Percentiles rank a stretch among this genome's conserved stretches.
These are phyloP conservation scores for Ophthalmotilapia sp. DNA, from an alignment of 2,113 vertebrate genomes.

Conservation along the genomic window DNA sequence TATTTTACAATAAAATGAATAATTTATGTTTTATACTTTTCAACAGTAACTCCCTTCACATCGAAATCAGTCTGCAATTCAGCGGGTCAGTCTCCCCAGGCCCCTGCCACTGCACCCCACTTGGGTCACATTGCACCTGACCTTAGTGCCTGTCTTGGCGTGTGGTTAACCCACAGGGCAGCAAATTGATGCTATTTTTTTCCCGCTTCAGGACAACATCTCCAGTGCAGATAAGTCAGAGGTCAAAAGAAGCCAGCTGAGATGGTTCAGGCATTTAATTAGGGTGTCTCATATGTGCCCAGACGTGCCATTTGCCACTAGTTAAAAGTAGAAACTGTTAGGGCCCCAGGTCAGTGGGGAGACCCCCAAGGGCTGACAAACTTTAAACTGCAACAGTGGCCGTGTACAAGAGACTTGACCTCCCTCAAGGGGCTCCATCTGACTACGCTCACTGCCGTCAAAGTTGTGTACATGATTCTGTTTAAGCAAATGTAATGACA, in stretches of 20 bases:
- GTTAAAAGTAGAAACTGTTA: background rate
- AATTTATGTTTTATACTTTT: background rate
- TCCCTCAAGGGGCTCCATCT: background rate
- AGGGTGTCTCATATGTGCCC: background rate
- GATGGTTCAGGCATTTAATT: background rate
- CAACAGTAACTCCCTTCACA: background rate
- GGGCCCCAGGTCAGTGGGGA: background rate
- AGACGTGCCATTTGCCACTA: background rate
- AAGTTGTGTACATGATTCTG: background rate
- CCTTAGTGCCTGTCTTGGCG: background rate
- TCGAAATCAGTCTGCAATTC: background rate
- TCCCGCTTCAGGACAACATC: background rate
- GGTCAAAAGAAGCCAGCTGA: background rate
- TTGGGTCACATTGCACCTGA: background rate
- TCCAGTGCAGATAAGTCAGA: background rate
- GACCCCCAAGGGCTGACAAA: background rate
- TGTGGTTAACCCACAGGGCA: background rate
- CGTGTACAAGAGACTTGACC: background rate
- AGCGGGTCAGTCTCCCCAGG: fast-evolving
- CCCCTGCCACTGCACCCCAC: background rate
- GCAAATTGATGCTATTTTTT: background rate
- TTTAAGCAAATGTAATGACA: background rate
- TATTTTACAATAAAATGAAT: background rate
- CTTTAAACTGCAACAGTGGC: background rate
- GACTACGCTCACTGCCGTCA: fast-evolving